A percentile compares a stretch with the other conserved stretches of the same genome.
Evolutionary conservation across 2,797 vertebrate genomes (phyloP).

Genomic region (Pantherophis alleghaniensis): DNA sequence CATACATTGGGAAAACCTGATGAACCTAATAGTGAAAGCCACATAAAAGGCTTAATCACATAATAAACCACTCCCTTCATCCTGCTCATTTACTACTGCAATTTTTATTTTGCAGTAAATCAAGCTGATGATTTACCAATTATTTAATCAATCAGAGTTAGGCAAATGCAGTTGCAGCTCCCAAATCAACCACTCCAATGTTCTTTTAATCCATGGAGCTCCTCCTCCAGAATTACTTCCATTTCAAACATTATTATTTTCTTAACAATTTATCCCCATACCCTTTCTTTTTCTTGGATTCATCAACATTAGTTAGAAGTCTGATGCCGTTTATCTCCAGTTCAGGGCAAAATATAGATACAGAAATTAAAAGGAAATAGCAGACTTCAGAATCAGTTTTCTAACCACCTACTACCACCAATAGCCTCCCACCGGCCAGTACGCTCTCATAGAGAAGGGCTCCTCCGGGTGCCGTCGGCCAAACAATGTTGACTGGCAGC

Average conservation of each 20-base stretch:
- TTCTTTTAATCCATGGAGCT: neutral
- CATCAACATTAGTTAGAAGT: neutral
- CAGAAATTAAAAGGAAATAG: neutral
- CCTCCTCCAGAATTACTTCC: neutral
- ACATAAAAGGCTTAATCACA: neutral
- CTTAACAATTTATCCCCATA: neutral
- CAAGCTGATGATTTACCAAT: neutral
- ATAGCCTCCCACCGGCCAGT: too few relatives aligned
- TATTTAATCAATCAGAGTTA: neutral
- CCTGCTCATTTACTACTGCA: neutral
- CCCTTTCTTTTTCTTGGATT: neutral
- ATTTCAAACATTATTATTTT: neutral
- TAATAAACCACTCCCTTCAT: neutral
- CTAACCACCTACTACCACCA: neutral
- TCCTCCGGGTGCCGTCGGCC: too few relatives aligned
- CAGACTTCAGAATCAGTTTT: neutral
- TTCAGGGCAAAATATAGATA: neutral
- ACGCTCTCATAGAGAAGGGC: too few relatives aligned
- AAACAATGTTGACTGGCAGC: too few relatives aligned
- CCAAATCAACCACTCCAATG: neutral
- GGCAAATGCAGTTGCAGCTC: neutral
- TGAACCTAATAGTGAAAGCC: neutral
- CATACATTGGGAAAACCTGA: neutral
- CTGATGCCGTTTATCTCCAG: neutral
- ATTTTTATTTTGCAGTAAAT: neutral